Percentiles rank a stretch among this genome's conserved stretches.
phyloP scores from a whole-genome alignment of 2,797 vertebrate species.

The Trachurus trachurus region DNA sequence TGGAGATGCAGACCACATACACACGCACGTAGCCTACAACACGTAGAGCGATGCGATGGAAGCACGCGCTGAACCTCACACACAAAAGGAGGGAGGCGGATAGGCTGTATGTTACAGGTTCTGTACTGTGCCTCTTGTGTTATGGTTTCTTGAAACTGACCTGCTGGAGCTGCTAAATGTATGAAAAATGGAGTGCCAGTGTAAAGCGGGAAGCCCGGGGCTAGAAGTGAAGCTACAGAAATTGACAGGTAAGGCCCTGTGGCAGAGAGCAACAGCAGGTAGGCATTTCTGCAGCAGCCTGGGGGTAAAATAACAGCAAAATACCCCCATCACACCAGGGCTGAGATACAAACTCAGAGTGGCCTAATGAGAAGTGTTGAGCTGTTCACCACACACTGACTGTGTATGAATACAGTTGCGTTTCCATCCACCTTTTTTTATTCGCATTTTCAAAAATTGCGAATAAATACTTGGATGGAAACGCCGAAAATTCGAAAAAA shows the following conservation, averaged over 20 bases:
- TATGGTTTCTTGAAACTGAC: constrained; percentile 37
- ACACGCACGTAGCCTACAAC: constrained; percentile 43
- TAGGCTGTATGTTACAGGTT: constrained; percentile 18
- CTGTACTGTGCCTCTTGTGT: constrained; percentile 9
- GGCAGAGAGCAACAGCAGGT: constrained; percentile 56
- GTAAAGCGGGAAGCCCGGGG: constrained; percentile 45
- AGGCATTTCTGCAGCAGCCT: constrained; percentile 51
- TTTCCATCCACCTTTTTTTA: neutral
- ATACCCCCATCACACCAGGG: constrained; percentile 15
- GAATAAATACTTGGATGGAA: too few relatives aligned
- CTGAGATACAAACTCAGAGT: constrained; percentile 17
- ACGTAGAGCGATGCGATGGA: constrained; percentile 39
- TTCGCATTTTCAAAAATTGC: too few relatives aligned
- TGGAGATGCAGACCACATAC: constrained; percentile 59
- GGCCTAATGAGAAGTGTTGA: neutral
- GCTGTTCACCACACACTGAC: too few relatives aligned
- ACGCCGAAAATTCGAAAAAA: too few relatives aligned
- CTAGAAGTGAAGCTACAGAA: constrained; percentile 50
- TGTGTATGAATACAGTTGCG: constrained; percentile 1
- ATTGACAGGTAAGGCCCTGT: constrained; percentile 66
- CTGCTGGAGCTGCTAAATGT: constrained; percentile 51
- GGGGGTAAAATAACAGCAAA: constrained; percentile 37
- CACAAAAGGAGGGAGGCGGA: constrained; percentile 18
- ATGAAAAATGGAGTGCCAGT: constrained; percentile 43
- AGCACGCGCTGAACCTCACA: constrained; percentile 40